phyloP scores from a whole-genome alignment of 2,888 invertebrate species.

The Trilocha varians region DNA sequence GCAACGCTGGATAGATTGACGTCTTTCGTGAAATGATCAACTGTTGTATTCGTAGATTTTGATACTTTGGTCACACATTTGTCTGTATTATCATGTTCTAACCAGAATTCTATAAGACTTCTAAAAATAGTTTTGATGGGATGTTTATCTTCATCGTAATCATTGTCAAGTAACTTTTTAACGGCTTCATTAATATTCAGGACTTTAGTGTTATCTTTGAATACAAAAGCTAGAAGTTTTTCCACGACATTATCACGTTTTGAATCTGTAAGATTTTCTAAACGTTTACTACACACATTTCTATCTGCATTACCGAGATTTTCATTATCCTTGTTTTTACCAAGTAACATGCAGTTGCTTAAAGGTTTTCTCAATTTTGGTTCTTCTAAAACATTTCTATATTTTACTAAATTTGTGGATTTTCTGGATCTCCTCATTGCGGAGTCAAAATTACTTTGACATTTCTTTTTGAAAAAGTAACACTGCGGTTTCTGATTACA shows the following conservation, averaged over 20 bases:
- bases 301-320: slow-evolving; percentile 9
- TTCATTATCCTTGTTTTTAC: slow-evolving; percentile 21
- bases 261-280: slow-evolving; percentile 19
- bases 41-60: slow-evolving; percentile 35
- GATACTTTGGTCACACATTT: slow-evolving; percentile 26
- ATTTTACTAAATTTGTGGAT: slow-evolving; percentile 53
- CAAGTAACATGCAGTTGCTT: slow-evolving; percentile 40
- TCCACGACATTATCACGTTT: slow-evolving; percentile 44
- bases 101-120: slow-evolving; percentile 49
- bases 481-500: not conserved
- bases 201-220: slow-evolving; percentile 16
- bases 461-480: slow-evolving; percentile 3
- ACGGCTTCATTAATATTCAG: slow-evolving; percentile 38
- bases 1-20: slow-evolving; percentile 33
- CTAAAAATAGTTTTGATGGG: slow-evolving; percentile 47
- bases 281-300: slow-evolving; percentile 9
- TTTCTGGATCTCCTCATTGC: slow-evolving; percentile 45
- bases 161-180: slow-evolving; percentile 39
- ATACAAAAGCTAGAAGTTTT: slow-evolving; percentile 36
- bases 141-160: slow-evolving; percentile 25
- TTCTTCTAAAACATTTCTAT: slow-evolving; percentile 39
- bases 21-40: slow-evolving; percentile 41
- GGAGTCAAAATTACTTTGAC: slow-evolving; percentile 7
- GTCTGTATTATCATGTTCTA: slow-evolving; percentile 32
- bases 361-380: slow-evolving; percentile 37